Evolutionary conservation across 2,888 invertebrate species (phyloP), one percentile per base, ranked within the genome.

Genomic region (Lysandra bellargus): DNA sequence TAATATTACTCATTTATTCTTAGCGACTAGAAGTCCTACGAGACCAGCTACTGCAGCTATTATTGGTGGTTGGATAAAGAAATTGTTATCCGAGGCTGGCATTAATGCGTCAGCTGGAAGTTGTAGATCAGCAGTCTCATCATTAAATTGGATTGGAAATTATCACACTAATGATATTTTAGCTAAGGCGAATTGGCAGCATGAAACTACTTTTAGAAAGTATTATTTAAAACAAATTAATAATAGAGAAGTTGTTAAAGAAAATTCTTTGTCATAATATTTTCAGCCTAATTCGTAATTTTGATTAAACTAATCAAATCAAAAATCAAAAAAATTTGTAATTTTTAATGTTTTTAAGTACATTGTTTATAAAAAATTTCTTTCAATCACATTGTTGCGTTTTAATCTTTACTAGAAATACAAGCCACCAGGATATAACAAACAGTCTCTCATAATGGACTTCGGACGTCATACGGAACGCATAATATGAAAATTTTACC

Each of bases 361-460:
- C 2, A 17, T 57, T 57, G 1, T 49, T 9, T 49, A 49, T 1
- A 49, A 12, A 49, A 49, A 49, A 23, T 23, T 23, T n/a, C n/a
- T 5, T 60, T 60, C 53, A n/a, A 60, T 60, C 60, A 60, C 60
- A 60, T 60, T 60, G 60, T 60, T 60, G 60, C 60, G 60, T 23
- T 60, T 60, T n/a, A 60, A 60, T 60, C n/a, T 60, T 60, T 60
- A 60, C 60, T 14, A n/a, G n/a, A 53, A 53, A 53, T 60, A 60
- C 60, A 60, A 60, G 60, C 60, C 60, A 60, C 60, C 60, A 60
- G 60, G 60, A 60, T n/a, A 60, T 60, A 60, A 60, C 60, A 60
- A 60, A 60, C 60, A 60, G n/a, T 40, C 23, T 33, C 30, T 69
- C 33, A 33, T 33, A 33, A 33, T 33, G 33, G 33, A 33, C 33